These are phyloP conservation scores for Danaus plexippus DNA, from an alignment of 1,140 invertebrate genomes.

Conservation along the genomic window DNA sequence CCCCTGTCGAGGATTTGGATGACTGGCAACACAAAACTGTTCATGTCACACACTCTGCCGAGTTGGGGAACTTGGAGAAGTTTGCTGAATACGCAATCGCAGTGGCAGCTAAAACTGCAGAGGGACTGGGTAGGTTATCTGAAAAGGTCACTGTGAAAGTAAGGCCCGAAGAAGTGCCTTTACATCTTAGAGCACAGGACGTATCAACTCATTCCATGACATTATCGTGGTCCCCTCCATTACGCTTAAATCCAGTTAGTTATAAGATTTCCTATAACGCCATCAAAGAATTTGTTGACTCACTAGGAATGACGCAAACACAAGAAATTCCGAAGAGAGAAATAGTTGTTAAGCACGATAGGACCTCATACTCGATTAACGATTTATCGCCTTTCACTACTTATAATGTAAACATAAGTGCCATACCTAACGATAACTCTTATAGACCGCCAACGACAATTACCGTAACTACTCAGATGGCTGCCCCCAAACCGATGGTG, in stretches of 20 bases:
- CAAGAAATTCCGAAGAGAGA: conserved; percentile 84
- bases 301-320: conserved; percentile 91
- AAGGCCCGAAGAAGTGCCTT: conserved; percentile 91
- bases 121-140: conserved; percentile 79
- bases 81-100: conserved; percentile 94
- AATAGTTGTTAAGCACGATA: conserved; percentile 80
- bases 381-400: conserved; percentile 94
- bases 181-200: conserved; percentile 88
- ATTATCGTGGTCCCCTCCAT: conserved; percentile 93
- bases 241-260: conserved; percentile 88
- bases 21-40: conserved; percentile 91
- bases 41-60: conserved; percentile 89
- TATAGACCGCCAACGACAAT: conserved; percentile 93
- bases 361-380: conserved; percentile 82
- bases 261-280: conserved; percentile 95
- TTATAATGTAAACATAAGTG: conserved; percentile 95
- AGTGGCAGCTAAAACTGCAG: conserved; percentile 87
- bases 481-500: conserved; percentile 95
- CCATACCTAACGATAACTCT: conserved; percentile 85
- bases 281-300: conserved; percentile 95
- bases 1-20: conserved; percentile 92
- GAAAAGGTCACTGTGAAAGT: conserved; percentile 89
- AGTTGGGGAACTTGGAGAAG: conserved; percentile 91
- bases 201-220: conserved; percentile 92
- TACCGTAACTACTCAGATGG: conserved; percentile 97